A percentile compares a stretch with the other conserved stretches of the same genome.
Evolutionary conservation across 2,797 vertebrate species (phyloP).

Genomic region (Podargus strigoides): DNA sequence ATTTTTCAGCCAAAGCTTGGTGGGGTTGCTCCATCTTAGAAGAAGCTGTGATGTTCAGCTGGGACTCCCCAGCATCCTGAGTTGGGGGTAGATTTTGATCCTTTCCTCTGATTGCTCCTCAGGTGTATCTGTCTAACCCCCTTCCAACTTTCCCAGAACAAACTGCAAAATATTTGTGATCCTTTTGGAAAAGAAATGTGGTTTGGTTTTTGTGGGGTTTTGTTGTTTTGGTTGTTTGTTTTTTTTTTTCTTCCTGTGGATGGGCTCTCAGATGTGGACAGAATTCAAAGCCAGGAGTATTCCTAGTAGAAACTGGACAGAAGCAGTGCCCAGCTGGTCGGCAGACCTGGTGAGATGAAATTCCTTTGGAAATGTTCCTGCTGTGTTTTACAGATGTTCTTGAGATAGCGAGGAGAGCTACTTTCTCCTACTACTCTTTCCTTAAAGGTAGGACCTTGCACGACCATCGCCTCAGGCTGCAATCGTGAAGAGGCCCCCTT

Average conservation of each 20-base stretch:
- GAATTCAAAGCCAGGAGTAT: background rate
- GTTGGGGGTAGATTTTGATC: background rate
- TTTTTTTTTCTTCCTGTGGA: background rate
- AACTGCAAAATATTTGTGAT: background rate
- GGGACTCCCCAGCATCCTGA: background rate
- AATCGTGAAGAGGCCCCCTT: background rate
- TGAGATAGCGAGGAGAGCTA: background rate
- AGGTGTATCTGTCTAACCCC: background rate
- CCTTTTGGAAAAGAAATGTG: background rate
- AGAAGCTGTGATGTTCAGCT: background rate
- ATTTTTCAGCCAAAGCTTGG: background rate
- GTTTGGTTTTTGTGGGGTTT: no score
- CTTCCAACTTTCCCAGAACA: background rate
- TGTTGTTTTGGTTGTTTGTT: no score
- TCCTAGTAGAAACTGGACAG: background rate
- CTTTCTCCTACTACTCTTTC: background rate
- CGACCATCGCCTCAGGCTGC: background rate
- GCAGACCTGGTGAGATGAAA: background rate
- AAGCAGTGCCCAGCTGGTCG: background rate
- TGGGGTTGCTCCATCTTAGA: background rate
- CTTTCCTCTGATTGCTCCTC: background rate
- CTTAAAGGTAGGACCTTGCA: background rate
- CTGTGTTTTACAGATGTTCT: background rate
- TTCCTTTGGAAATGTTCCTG: background rate
- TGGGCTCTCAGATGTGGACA: background rate